These are phyloP conservation scores for Orientallactaga bullata DNA, from an alignment of 2,113 vertebrate genomes.

Conservation along the genomic window DNA sequence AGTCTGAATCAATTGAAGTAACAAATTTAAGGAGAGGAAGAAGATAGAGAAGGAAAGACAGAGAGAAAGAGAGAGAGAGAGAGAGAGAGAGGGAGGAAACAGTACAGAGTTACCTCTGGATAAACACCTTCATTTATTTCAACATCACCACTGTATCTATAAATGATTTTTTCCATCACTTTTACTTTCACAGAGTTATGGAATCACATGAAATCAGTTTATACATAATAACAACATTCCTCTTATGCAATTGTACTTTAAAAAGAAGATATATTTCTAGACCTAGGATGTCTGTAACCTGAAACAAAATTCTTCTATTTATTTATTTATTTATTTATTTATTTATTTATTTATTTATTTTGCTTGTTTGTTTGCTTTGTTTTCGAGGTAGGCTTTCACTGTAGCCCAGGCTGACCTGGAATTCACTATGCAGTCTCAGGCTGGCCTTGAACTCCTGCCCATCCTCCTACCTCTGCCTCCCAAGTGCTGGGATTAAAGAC, in stretches of 20 bases:
- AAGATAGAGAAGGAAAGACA: no score
- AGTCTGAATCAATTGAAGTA: slow-evolving; percentile 5
- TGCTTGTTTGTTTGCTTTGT: no score
- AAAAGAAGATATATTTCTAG: slow-evolving; percentile 8
- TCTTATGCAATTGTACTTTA: slow-evolving; percentile 31
- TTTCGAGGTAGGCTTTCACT: no score
- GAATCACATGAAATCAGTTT: slow-evolving; percentile 18
- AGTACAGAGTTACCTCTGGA: background rate
- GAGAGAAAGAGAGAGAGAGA: background rate
- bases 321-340: no score
- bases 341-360: no score
- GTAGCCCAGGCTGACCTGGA: no score
- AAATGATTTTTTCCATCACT: slow-evolving; percentile 44
- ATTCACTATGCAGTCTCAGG: no score
- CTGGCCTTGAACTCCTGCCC: no score
- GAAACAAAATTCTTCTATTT: slow-evolving; percentile 10
- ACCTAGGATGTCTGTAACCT: background rate
- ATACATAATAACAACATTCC: background rate
- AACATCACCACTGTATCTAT: slow-evolving; percentile 6
- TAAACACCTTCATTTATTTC: slow-evolving; percentile 49
- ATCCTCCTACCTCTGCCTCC: no score
- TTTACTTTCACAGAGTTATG: slow-evolving; percentile 25
- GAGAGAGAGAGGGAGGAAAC: rapidly evolving
- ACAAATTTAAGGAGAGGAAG: background rate
- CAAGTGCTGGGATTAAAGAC: no score